These are phyloP conservation scores for Eupsilia transversa DNA, from an alignment of 2,888 invertebrate genomes.

Conservation along the genomic window DNA sequence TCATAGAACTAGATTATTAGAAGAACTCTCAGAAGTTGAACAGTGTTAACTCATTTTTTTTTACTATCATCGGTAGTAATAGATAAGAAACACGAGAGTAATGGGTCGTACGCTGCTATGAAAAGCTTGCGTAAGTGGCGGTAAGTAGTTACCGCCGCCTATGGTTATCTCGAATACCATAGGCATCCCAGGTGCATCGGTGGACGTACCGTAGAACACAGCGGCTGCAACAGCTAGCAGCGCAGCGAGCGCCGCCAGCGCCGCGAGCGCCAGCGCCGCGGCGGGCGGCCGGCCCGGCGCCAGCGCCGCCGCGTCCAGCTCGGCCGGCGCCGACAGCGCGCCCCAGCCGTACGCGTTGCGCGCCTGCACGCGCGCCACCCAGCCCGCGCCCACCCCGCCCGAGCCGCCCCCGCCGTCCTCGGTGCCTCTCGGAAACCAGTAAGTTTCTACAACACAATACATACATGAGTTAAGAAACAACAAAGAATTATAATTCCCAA, in stretches of 20 bases:
- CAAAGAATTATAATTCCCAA: too few species aligned
- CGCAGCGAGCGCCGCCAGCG: constrained; percentile 88
- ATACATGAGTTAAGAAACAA: neutral
- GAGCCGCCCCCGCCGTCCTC: constrained; percentile 91
- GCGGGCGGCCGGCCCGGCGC: constrained; percentile 76
- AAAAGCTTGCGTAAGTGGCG: neutral
- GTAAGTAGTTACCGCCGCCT: neutral
- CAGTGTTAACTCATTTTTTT: neutral
- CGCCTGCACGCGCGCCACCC: constrained; percentile 94
- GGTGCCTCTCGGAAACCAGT: constrained; percentile 96
- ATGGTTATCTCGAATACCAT: neutral
- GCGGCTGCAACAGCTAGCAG: constrained; percentile 76
- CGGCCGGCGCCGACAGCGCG: constrained; percentile 93
- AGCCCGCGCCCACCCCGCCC: constrained; percentile 93
- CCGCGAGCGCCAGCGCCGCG: constrained; percentile 86
- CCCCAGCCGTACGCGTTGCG: constrained; percentile 96
- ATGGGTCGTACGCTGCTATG: too few species aligned
- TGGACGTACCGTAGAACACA: constrained; percentile 76
- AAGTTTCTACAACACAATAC: constrained; percentile 90
- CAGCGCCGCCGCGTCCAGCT: constrained; percentile 78
- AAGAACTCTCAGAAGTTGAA: neutral
- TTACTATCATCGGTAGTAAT: neutral
- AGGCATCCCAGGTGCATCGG: too few species aligned
- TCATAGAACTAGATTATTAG: constrained; percentile 14
- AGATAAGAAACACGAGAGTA: neutral